Evolutionary conservation across 2,113 vertebrate species (phyloP), one percentile per base, ranked within the genome.

Genomic region (Salvelinus sp.): DNA sequence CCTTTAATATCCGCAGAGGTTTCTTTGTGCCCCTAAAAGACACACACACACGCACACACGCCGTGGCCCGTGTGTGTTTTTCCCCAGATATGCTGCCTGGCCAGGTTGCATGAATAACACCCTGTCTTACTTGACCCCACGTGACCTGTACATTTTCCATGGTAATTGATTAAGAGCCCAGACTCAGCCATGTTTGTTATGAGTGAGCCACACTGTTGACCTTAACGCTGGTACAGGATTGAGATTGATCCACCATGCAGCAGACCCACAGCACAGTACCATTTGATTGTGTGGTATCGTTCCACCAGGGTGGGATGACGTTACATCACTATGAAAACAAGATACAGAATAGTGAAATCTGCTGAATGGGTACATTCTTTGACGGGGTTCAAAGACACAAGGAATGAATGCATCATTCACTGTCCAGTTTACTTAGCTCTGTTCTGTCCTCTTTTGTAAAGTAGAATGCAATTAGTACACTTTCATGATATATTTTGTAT

Each of bases 1-100:
- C 91, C 88, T 87, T 88, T 89, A 92, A 92, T 92, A 92, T 92
- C 90, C 90, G 88, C 85, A 78, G 27, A 67, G 76, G 88, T 87
- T 87, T 87, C 87, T 85, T 85, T 85, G 76, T 65, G 13, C 58
- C 5, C 6, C 50, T 22, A 12, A 25, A 18, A 63, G 60, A 9
- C 60, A 33, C 33, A 6, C 33, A 33, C 30, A 33, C 30, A 33
- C 30, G 5, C 30, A 33, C 30, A 33, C 30, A 6, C 33, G 1
- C 33, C 30, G 30, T 33, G 30, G 30, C 30, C 73, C 48, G 68
- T 38, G 79, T 80, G 88, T 77, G 85, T 82, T 80, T 88, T 91
- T 85, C 91, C 88, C 91, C 90, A 91, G 89, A 92, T 86, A 88
- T 81, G 85, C 73, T 74, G 79, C 50, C 50, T 14, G 50, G 16